Evolutionary conservation across 2,797 vertebrate species (phyloP), one percentile per base, ranked within the genome.

Genomic region (Novumbra hubbsi): DNA sequence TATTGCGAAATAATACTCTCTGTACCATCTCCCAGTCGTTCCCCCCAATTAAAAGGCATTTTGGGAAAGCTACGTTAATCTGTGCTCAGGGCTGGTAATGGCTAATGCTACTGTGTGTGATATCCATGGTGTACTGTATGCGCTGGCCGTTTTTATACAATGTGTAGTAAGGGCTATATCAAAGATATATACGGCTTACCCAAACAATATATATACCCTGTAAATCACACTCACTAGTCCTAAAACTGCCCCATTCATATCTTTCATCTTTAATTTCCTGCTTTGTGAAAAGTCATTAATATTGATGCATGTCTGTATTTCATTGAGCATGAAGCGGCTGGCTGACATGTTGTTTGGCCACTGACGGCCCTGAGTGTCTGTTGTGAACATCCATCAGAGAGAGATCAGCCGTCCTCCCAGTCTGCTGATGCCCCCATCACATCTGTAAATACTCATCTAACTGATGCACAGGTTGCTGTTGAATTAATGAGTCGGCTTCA

Each of bases 381-480:
- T 73, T 73, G 50, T 30, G n/a, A 41, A 63, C 80, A 78, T 85
- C 82, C 78, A 65, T 87, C 77, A 74, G 6, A 45, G 34, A 57
- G 57, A n/a, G 64, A 50, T 70, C 52, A 64, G 76, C 70, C 34
- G 24, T 65, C 60, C n/a, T 60, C 79, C 76, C 41, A 21, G 68
- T 71, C 69, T 70, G 71, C 76, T 81, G 87, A 87, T 88, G 87
- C 72, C 78, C 77, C 81, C 83, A 78, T 88, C 87, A 87, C 86
- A 78, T 89, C 84, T 86, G 88, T 92, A 92, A 86, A 90, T 85
- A 92, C 87, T 88, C 85, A 89, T 91, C 86, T 82, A 86, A 86
- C 83, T 91, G 88, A 92, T 90, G 88, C 81, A 69, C 78, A 78
- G 80, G 83, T 89, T 88, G 84, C 89, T 85, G 81, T 84, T 80